A percentile compares a stretch with the other conserved stretches of the same genome.
These are phyloP conservation scores for Noctua comes DNA, from an alignment of 2,888 invertebrate genomes.

Conservation along the genomic window DNA sequence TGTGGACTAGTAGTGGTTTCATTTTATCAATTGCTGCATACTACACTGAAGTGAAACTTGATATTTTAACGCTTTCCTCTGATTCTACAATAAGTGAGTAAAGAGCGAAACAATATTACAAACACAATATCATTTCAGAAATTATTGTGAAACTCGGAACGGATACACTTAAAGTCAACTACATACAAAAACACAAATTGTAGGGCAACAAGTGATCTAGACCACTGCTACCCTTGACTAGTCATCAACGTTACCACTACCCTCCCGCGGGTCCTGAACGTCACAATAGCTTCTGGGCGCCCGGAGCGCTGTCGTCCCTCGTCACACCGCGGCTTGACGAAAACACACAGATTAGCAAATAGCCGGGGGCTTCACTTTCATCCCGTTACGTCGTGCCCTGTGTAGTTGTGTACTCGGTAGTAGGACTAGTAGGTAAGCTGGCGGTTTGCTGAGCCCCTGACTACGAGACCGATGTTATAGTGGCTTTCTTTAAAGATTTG, in stretches of 20 bases:
- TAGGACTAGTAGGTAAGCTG: background rate
- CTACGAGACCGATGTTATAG: slow-evolving; percentile 6
- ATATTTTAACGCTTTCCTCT: background rate
- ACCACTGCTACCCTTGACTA: background rate
- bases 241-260: too few relatives aligned
- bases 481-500: slow-evolving; percentile 20
- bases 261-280: background rate
- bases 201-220: background rate
- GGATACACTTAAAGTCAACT: background rate
- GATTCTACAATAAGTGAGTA: too few relatives aligned
- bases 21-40: background rate
- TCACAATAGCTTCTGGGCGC: slow-evolving; percentile 20
- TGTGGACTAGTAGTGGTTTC: background rate
- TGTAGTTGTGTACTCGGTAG: slow-evolving; percentile 1
- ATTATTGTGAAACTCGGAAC: background rate
- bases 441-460: slow-evolving; percentile 22
- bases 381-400: slow-evolving; percentile 30
- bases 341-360: slow-evolving; percentile 51
- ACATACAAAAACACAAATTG: background rate
- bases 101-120: background rate
- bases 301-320: slow-evolving; percentile 56
- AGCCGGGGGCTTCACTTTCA: slow-evolving; percentile 59
- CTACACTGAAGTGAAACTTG: background rate
- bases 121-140: background rate
- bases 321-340: slow-evolving; percentile 33